Percentiles rank a stretch among this genome's conserved stretches.
These are phyloP conservation scores for Nemapogon koenigi DNA, from an alignment of 2,888 invertebrate species.

Conservation along the genomic window DNA sequence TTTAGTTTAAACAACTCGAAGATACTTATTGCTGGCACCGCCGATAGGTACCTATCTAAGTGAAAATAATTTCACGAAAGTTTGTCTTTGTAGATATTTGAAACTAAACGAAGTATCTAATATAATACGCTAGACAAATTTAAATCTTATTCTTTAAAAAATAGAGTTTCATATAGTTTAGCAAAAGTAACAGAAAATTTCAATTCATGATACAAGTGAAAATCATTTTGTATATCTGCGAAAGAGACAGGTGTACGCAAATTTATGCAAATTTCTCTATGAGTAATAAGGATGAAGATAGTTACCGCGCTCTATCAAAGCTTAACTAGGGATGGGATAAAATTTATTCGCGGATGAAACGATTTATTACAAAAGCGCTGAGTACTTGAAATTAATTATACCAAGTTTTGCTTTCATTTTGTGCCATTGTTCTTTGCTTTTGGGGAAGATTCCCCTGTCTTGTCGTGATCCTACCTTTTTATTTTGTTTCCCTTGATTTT, in stretches of 20 bases:
- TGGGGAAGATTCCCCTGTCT: constrained; percentile 31
- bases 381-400: constrained; percentile 59
- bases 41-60: no score
- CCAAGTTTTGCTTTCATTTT: constrained; percentile 52
- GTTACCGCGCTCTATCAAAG: constrained; percentile 24
- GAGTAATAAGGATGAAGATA: constrained; percentile 35
- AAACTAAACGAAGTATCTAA: no score
- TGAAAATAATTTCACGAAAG: no score
- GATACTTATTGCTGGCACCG: no score
- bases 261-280: constrained; percentile 41
- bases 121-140: neutral
- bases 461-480: constrained; percentile 32
- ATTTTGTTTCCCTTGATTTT: constrained; percentile 19
- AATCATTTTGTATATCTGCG: constrained; percentile 56
- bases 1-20: no score
- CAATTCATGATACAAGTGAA: constrained; percentile 27
- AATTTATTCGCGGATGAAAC: constrained; percentile 59
- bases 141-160: neutral
- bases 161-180: no score
- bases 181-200: neutral
- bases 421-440: constrained; percentile 22
- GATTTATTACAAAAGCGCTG: constrained; percentile 65
- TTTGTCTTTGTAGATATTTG: no score
- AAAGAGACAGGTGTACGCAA: constrained; percentile 55
- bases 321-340: constrained; percentile 41